These are phyloP conservation scores for Cyprinus carpio DNA, from an alignment of 2,113 vertebrate genomes.

Conservation along the genomic window DNA sequence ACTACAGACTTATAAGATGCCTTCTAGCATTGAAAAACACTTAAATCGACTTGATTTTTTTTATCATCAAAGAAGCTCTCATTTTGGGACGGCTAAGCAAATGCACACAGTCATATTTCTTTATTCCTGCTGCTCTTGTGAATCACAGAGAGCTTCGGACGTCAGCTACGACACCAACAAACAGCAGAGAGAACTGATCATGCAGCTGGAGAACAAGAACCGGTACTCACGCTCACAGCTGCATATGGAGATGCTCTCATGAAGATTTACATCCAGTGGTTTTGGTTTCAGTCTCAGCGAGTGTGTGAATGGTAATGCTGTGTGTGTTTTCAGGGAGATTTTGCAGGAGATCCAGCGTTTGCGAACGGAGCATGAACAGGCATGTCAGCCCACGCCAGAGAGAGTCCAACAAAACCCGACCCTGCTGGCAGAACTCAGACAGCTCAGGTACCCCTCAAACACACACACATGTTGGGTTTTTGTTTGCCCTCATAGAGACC, in stretches of 20 bases:
- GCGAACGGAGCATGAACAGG: conserved; percentile 87
- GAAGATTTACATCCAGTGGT: neutral
- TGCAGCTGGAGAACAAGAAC: conserved; percentile 94
- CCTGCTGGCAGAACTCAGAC: conserved; percentile 87
- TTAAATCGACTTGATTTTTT: neutral
- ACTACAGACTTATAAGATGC: conserved; percentile 7
- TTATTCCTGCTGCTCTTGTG: neutral
- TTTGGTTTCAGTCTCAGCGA: neutral
- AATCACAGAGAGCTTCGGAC: conserved; percentile 76
- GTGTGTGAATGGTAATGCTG: conserved; percentile 23
- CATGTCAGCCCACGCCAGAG: conserved; percentile 88
- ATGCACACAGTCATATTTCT: neutral
- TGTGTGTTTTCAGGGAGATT: conserved; percentile 82
- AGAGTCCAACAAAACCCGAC: conserved; percentile 92
- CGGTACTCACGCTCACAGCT: conserved; percentile 71
- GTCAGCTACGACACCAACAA: conserved; percentile 92
- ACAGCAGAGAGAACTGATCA: conserved; percentile 92
- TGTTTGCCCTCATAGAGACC: neutral
- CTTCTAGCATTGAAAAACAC: neutral
- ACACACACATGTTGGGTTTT: neutral
- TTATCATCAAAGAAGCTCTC: neutral
- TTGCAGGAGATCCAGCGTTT: conserved; percentile 92
- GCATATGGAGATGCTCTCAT: neutral
- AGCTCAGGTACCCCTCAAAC: conserved; percentile 78
- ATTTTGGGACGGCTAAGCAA: neutral